phyloP scores from a whole-genome alignment of 1,140 invertebrate species.

The Eupeodes corollae region DNA sequence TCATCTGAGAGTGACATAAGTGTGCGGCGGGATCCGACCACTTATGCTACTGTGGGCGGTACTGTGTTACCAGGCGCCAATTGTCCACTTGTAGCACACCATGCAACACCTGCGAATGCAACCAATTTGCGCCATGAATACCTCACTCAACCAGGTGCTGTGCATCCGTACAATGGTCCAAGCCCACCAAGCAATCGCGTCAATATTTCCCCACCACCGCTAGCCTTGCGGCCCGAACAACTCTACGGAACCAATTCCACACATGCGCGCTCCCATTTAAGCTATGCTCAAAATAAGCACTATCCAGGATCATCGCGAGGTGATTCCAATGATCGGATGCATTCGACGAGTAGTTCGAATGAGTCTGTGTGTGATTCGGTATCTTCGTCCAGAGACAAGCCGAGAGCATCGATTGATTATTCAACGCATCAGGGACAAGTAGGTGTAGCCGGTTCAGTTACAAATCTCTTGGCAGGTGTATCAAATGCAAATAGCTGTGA shows the following conservation, averaged over 20 bases:
- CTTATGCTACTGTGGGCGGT: conserved; percentile 17
- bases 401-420: too few species aligned
- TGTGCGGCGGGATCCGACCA: conserved; percentile 9
- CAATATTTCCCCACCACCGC: conserved; percentile 27
- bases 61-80: conserved; percentile 7
- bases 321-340: conserved; percentile 11
- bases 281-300: conserved; percentile 25
- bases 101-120: conserved; percentile 23
- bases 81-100: conserved; percentile 18
- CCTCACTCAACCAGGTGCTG: conserved; percentile 15
- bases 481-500: conserved; percentile 15
- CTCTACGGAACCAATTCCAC: conserved; percentile 7
- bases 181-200: conserved; percentile 10
- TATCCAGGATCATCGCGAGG: conserved; percentile 17
- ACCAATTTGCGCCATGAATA: conserved; percentile 27
- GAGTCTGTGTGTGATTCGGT: conserved; percentile 56
- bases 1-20: conserved; percentile 22
- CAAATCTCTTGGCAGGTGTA: conserved; percentile 10
- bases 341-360: conserved; percentile 55
- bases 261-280: conserved; percentile 15
- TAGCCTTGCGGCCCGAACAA: conserved; percentile 23
- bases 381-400: conserved; percentile 34
- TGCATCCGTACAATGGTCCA: not conserved
- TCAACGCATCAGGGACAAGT: not conserved
- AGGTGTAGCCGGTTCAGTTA: conserved; percentile 5